These are phyloP conservation scores for Chaetodon trifascialis DNA, from an alignment of 2,113 vertebrate species.

Conservation along the genomic window DNA sequence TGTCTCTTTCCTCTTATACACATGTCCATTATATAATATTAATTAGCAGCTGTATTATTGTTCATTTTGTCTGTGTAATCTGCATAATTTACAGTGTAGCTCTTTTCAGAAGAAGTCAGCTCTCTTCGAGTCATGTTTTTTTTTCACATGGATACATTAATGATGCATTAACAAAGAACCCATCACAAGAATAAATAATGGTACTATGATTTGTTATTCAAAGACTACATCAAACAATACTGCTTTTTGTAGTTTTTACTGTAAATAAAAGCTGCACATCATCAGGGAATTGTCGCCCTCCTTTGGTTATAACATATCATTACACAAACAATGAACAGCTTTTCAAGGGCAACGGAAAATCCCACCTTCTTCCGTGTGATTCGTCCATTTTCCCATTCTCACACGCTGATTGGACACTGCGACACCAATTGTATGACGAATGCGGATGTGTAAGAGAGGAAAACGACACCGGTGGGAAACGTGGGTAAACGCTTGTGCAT, in stretches of 20 bases:
- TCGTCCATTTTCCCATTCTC: conserved; percentile 38
- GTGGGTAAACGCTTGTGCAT: conserved; percentile 61
- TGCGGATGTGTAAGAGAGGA: conserved; percentile 31
- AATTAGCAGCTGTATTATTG: neutral
- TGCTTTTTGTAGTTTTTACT: neutral
- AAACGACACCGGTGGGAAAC: conserved; percentile 66
- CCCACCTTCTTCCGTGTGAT: conserved; percentile 62
- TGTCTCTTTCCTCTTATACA: neutral
- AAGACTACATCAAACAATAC: neutral
- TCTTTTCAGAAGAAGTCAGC: neutral
- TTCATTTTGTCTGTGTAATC: neutral
- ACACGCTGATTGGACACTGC: conserved; percentile 64
- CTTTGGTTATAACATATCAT: neutral
- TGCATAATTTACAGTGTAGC: neutral
- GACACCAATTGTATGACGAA: conserved; percentile 39
- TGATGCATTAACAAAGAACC: neutral
- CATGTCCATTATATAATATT: neutral
- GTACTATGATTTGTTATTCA: neutral
- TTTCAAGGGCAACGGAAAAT: conserved; percentile 66
- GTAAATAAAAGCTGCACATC: neutral
- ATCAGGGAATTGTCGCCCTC: conserved; percentile 32
- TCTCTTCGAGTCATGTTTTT: neutral
- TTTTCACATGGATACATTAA: neutral
- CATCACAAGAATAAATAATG: neutral
- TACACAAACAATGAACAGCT: conserved; percentile 28